Evolutionary conservation across 2,888 invertebrate species (phyloP), one percentile per base, ranked within the genome.

Genomic region (Dexiosoma caninum): DNA sequence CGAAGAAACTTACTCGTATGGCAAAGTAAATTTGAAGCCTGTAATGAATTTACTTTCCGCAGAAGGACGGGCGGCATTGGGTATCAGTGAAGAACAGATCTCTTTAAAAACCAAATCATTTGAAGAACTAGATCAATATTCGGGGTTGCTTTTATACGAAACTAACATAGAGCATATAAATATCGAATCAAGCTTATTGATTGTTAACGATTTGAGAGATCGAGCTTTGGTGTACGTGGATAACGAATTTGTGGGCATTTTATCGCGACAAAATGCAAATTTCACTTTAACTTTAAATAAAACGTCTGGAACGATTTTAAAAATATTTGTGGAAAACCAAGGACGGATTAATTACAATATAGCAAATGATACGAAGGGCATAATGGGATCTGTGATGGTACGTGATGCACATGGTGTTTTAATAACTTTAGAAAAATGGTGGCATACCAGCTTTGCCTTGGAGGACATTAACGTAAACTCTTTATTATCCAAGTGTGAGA

Each of bases 321-420:
- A 93, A 53, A 85, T 93, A 49, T 86, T 93, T 0, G 93, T 93
- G 0, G 97, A 97, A 89, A 96, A 95, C 87, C 95, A 95, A 91
- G 97, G 97, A 9, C 92, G 96, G 60, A 92, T 95, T 55, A 96
- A 95, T 88, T 95, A 90, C 85, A 93, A 93, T 67, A 84, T 90
- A 2, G 86, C 93, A 14, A 92, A 92, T 76, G 93, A 93, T 83
- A 92, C 89, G 8, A 90, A 94, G 92, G 94, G 94, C 42, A 92
- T 94, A 71, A 85, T 93, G n/a, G 91, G 92, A 55, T 83, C 91
- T 21, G 92, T 94, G 0, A 90, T 89, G 0, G 86, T 93, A 49
- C 92, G 92, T 82, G 89, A 91, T n/a, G 9, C 21, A 0, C 83
- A 85, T 12, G 85, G 86, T 67, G 88, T 87, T 4, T 83, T 32